Evolutionary conservation across 92 coral and sea anemone genomes (phyloP), one percentile per base, ranked within the genome.

Genomic region (Nematostella vectensis): DNA sequence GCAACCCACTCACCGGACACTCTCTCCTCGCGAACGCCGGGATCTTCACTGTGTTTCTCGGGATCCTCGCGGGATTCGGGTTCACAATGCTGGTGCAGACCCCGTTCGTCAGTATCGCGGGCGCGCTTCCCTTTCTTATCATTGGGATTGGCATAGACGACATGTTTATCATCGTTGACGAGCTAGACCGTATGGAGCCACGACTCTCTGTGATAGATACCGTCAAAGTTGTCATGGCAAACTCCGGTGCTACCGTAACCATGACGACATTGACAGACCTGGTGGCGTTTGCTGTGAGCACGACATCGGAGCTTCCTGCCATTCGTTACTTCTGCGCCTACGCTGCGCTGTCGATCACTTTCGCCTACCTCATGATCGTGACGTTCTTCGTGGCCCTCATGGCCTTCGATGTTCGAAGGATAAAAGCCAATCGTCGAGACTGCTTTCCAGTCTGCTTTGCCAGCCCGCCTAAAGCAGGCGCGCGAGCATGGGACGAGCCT

Each of bases 221-320:
- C 11, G 72, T 88, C 16, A 83, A 82, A 44, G 48, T 68, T 11
- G 96, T 88, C 48, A 79, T 83, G 96, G 61, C 84, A 9, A 72
- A 72, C 38, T 58, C 80, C 11, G 97, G 97, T 1, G 81, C 88
- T 15, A 80, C 97, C 13, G 72, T 89, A 59, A 89, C 97, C 67
- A 89, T 89, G 95, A 89, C 97, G 55, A 89, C 97, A 11, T 42
- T 85, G 60, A 89, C 97, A 1, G 94, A 87, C 47, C 68, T 89
- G n/a, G 89, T 81, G 31, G 97, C 97, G 11, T 89, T 85, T 27
- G 79, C 82, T 1, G 88, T 89, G 12, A 89, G 97, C 31, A 85
- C 97, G 19, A 79, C 95, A 25, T 68, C 96, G 0, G 55, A 77
- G 59, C 80, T 89, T n/a, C 89, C 88, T 25, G 80, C 84, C 6